Evolutionary conservation across 2,888 invertebrate genomes (phyloP).

Genomic region (Hypercompe scribonia): DNA sequence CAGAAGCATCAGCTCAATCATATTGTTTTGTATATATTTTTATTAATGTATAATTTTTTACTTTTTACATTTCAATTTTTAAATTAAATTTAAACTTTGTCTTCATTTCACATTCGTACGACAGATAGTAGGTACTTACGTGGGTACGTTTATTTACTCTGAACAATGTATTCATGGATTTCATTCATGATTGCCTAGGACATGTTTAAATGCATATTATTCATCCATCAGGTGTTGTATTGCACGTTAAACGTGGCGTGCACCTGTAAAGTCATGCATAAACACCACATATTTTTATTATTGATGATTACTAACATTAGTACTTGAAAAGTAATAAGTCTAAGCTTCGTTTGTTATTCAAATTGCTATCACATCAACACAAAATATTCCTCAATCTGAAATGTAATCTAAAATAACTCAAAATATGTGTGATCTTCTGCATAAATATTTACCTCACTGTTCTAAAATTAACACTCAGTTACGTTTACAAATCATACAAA

Average conservation of each 20-base stretch:
- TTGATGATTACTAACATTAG: no score
- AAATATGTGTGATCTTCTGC: not conserved
- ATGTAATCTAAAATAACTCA: not conserved
- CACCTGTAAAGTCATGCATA: not conserved
- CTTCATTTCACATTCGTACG: no score
- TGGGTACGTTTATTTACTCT: not conserved
- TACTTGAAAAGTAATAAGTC: no score
- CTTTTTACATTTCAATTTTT: no score
- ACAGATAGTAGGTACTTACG: not conserved
- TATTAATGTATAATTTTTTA: no score
- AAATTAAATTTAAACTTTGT: no score
- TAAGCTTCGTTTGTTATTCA: no score
- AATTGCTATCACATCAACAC: not conserved
- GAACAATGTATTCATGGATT: not conserved
- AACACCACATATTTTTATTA: not conserved
- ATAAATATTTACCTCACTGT: not conserved
- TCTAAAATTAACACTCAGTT: not conserved
- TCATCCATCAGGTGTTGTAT: not conserved
- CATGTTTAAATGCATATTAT: not conserved
- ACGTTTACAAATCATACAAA: not conserved
- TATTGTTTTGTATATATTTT: not conserved
- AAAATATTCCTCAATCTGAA: not conserved
- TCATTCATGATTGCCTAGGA: conserved; percentile 1
- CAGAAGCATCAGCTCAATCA: no score
- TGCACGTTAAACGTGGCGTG: not conserved